These are phyloP conservation scores for Cetonia aurata DNA, from an alignment of 2,888 invertebrate genomes.

Conservation along the genomic window DNA sequence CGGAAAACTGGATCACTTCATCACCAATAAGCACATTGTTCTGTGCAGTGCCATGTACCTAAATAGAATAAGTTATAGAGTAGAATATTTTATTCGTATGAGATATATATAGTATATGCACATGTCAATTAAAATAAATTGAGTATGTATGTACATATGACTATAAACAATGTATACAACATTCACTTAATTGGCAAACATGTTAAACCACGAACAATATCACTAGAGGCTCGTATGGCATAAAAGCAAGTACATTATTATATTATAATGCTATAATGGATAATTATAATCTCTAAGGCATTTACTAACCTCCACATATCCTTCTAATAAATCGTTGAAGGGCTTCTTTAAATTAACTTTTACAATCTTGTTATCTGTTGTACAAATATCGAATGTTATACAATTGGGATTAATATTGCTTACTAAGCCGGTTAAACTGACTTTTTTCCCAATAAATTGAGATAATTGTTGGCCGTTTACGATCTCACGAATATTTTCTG, in stretches of 20 bases:
- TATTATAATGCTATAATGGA: background rate
- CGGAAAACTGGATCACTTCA: conserved; percentile 52
- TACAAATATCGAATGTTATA: conserved; percentile 58
- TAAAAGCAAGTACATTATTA: too few species aligned
- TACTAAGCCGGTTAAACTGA: conserved; percentile 61
- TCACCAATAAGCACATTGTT: conserved; percentile 52
- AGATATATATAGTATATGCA: conserved; percentile 1
- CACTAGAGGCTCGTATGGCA: too few species aligned
- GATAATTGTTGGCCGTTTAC: conserved; percentile 61
- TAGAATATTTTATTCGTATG: too few species aligned
- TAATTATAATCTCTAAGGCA: background rate
- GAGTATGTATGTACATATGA: too few species aligned
- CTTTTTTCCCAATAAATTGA: conserved; percentile 59
- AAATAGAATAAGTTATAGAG: conserved; percentile 30
- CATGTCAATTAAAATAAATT: too few species aligned
- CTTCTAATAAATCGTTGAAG: conserved; percentile 57
- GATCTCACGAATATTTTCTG: conserved; percentile 57
- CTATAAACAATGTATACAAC: too few species aligned
- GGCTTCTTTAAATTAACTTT: conserved; percentile 60
- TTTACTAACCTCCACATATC: conserved; percentile 61
- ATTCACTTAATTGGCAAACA: too few species aligned
- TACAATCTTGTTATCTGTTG: conserved; percentile 60
- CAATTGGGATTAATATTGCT: conserved; percentile 58
- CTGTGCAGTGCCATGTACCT: conserved; percentile 56
- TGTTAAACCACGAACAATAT: too few species aligned